Evolutionary conservation across 35 echinoderm and acorn worm genomes (phyloP).

Genomic region (Apostichopus parvimensis): DNA sequence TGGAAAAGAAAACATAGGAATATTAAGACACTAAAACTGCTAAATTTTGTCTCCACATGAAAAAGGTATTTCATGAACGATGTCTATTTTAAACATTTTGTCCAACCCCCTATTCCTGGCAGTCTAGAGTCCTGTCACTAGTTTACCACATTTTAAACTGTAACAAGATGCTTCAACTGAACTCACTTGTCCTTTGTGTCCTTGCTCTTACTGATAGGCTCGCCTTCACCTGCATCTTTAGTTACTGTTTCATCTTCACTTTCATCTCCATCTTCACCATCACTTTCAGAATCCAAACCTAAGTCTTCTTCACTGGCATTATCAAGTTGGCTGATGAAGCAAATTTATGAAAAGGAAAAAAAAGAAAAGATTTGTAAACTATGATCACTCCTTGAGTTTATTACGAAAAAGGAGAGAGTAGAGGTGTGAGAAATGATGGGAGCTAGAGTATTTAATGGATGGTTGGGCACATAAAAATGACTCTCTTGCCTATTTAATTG

Average conservation of each 20-base stretch:
- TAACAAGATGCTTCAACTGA: neutral
- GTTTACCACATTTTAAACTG: neutral
- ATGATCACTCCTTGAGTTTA: too few species aligned
- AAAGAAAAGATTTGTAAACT: neutral
- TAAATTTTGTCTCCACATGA: too few species aligned
- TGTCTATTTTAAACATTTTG: too few species aligned
- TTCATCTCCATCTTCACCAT: neutral
- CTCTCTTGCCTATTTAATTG: too few species aligned
- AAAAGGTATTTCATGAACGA: too few species aligned
- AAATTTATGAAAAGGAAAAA: neutral
- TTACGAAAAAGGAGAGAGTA: too few species aligned
- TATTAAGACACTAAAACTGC: too few species aligned
- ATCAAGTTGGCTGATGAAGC: conserved; percentile 55
- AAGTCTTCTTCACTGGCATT: conserved; percentile 76
- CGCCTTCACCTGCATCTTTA: neutral
- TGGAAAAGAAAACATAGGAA: conserved; percentile 8
- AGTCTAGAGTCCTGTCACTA: neutral
- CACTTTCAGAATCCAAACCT: conserved; percentile 39
- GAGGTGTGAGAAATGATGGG: too few species aligned
- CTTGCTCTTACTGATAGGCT: neutral
- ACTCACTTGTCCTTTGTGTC: neutral
- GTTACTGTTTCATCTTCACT: conserved; percentile 8
- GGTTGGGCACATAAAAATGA: too few species aligned
- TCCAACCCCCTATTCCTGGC: too few species aligned
- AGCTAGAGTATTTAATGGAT: too few species aligned